Evolutionary conservation across 92 coral and sea anemone species (phyloP), one percentile per base, ranked within the genome.

Genomic region (Palythoa heliodiscus): DNA sequence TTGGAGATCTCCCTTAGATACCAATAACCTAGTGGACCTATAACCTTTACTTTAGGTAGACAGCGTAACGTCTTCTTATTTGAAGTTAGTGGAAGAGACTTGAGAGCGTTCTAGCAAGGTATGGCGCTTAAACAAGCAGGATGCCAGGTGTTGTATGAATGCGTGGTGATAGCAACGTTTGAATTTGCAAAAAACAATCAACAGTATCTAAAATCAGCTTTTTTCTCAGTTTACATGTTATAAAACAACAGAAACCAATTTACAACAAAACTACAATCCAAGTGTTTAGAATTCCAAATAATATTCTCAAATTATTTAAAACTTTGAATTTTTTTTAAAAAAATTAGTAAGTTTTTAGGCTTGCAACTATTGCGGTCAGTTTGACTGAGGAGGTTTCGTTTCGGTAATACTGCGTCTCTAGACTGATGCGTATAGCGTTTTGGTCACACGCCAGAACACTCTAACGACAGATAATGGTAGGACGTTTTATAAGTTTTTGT

Each of bases 1-100:
- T 48, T 43, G 84, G 74, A 43, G 60, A 80, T 80, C 84, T 63
- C 84, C 84, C 84, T n/a, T 66, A 66, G 84, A 38, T 63, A 80
- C 74, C 63, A 80, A 29, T 80, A 66, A 80, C 66, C 58, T 43
- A 9, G 39, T 16, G 10, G 11, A 52, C 3, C 10, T 3, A 47
- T n/a, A 43, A 37, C 37, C 19, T 17, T 61, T 25, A 55, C n/a
- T 0, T 35, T 20, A 11, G 29, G 23, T 48, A n/a, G 20, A 47
- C 74, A 14, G 47, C 11, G 53, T 52, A 15, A 40, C 13, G n/a
- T 47, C 17, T 25, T 9, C 24, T 3, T 6, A 11, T 4, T 29
- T 25, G 19, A 29, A 69, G 13, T 6, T 14, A 1, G 73, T 11
- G 14, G 35, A 3, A 22, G 17, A 10, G 7, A 69, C 3, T 69